Evolutionary conservation across 30 jellyfish, hydroid and myxozoan species (phyloP), one percentile per base, ranked within the genome.

Genomic region (Cassiopea andromeda): DNA sequence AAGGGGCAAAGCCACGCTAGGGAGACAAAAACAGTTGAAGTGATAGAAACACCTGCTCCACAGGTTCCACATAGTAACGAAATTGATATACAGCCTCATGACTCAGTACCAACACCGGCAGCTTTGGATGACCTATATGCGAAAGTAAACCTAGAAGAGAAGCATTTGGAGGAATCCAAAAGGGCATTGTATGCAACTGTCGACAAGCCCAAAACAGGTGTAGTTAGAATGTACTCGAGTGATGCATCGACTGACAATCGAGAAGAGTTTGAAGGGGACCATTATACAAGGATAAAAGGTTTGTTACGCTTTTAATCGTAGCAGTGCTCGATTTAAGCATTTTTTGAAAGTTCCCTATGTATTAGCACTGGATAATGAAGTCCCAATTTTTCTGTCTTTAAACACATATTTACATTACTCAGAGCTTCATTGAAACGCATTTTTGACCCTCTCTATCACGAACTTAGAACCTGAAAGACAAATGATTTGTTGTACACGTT

Each of bases 121-220:
- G 60, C 50, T 13, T 3, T 81, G 38, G 92, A 81, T 6, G 84
- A 47, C 18, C 48, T 89, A 74, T 89, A 89, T 69, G 91, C 97
- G 4, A 89, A 81, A 60, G 97, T 89, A 2, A 89, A 89, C 60
- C 2, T 89, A 82, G 80, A 8, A 18, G 61, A 81, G 85, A 89
- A 89, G 74, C 76, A 74, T 38, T 87, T 72, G 50, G 97, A 89
- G 3, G 92, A 60, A 46, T 79, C 82, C 14, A 80, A 66, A 43
- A 73, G 84, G 46, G 92, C 90, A 50, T 27, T 89, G 78, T 89
- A 89, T 74, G 87, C 97, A 46, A 72, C 91, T 1, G 90, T 82
- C 13, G 77, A 81, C 38, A 82, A 80, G 61, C 69, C 44, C 80
- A 81, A 73, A 49, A 80, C 97, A n/a, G 97, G 92, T 1, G 75